These are phyloP conservation scores for Dynastes grantii DNA, from an alignment of 2,888 invertebrate species.

Conservation along the genomic window DNA sequence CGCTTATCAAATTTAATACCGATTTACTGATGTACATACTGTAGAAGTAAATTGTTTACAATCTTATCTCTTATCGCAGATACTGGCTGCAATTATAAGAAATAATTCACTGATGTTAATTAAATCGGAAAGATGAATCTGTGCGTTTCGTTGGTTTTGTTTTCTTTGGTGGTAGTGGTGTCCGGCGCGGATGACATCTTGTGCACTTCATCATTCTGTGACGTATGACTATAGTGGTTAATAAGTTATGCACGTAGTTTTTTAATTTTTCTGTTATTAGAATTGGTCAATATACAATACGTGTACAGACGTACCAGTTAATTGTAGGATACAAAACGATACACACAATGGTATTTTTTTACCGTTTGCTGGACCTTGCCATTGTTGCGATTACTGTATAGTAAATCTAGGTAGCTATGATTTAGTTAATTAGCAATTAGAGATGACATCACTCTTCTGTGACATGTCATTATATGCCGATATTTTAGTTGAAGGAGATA, in stretches of 20 bases:
- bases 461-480: neutral
- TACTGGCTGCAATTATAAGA: neutral
- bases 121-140: slow-evolving; percentile 5
- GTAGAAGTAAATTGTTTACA: neutral
- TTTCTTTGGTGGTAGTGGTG: slow-evolving; percentile 8
- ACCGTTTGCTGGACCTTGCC: slow-evolving; percentile 75
- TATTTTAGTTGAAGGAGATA: slow-evolving; percentile 71
- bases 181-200: slow-evolving; percentile 3
- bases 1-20: slow-evolving; percentile 6
- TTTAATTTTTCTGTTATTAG: neutral
- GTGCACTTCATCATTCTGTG: slow-evolving; percentile 15
- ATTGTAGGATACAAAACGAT: slow-evolving; percentile 74
- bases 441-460: slow-evolving; percentile 12
- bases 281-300: neutral
- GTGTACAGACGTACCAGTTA: slow-evolving; percentile 62
- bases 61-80: slow-evolving; percentile 8
- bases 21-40: neutral
- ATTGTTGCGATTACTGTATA: slow-evolving; percentile 78
- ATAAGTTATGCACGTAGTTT: neutral
- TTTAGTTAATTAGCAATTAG: slow-evolving; percentile 17
- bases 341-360: slow-evolving; percentile 74
- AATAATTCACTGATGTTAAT: neutral
- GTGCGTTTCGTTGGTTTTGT: slow-evolving; percentile 1
- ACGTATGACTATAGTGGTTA: neutral
- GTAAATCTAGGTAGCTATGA: slow-evolving; percentile 72